Evolutionary conservation across 2,113 vertebrate genomes (phyloP).

Genomic region (Coreoperca whiteheadi): DNA sequence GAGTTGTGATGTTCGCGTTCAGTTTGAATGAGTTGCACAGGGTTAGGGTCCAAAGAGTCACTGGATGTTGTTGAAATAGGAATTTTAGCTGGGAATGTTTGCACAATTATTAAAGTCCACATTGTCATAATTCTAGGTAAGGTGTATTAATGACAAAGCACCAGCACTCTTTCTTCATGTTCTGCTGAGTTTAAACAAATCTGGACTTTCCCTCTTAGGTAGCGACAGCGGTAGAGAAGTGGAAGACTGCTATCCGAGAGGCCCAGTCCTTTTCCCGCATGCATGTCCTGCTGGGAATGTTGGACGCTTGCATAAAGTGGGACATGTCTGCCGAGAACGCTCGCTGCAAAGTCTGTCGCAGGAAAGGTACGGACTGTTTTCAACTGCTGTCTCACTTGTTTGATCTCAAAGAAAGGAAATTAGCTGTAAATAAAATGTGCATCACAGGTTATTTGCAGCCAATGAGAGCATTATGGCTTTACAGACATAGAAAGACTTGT

Average conservation of each 20-base stretch:
- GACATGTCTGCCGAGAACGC: slow-evolving; percentile 99
- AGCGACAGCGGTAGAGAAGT: slow-evolving; percentile 95
- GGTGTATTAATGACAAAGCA: background rate
- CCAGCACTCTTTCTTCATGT: background rate
- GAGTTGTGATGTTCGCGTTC: background rate
- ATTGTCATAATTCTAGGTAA: background rate
- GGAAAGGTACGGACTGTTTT: slow-evolving; percentile 88
- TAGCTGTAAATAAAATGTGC: background rate
- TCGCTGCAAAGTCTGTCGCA: slow-evolving; percentile 98
- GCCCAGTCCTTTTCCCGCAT: slow-evolving; percentile 97
- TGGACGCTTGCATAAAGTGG: slow-evolving; percentile 99
- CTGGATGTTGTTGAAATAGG: background rate
- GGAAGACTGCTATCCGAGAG: slow-evolving; percentile 93
- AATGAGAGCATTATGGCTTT: background rate
- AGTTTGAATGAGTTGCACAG: too few species aligned
- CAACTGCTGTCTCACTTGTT: background rate
- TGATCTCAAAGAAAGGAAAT: background rate
- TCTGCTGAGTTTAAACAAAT: background rate
- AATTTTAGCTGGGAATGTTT: background rate
- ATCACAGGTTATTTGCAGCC: background rate
- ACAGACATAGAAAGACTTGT: background rate
- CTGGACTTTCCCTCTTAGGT: slow-evolving; percentile 83
- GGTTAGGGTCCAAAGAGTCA: background rate
- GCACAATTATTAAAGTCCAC: background rate
- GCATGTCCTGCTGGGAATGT: slow-evolving; percentile 97